Evolutionary conservation across 2,113 vertebrate genomes (phyloP), one percentile per base, ranked within the genome.

Genomic region (Podiceps cristatus): DNA sequence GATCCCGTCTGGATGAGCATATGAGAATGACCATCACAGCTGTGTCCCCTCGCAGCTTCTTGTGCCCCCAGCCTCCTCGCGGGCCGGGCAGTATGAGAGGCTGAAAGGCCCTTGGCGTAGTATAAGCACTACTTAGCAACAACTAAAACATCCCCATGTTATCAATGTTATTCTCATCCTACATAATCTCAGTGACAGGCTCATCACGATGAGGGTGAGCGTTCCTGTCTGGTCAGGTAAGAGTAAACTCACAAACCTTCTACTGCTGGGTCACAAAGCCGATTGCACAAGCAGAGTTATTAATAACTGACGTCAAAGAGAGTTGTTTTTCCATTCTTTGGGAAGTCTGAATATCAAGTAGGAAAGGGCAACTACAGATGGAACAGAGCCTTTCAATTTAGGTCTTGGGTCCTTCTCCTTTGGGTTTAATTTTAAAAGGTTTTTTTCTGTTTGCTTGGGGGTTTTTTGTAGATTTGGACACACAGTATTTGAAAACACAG

Each of bases 161-260:
- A 37, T 37, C 37, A 7, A 37, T 37, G 37, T 37, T 37, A 37
- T 37, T 37, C 37, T 37, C 37, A 37, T 37, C 37, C 37, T 37
- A 37, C 37, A 9, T 37, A 37, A 37, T 37, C 9, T 37, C 71
- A 58, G 44, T 0, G 3, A 52, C 9, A 19, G 42, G 35, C 56
- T 58, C 78, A 13, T n/a, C 37, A 10, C 0, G 4, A 62, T 1
- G 1, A 62, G 35, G 42, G 42, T 29, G 50, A 64, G 44, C 1
- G 0, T 10, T 59, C 52, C 45, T 53, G 7, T 19, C 78, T 66
- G 52, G 24, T 47, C 40, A 53, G 29, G 29, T 45, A 29, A 10
- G 40, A 78, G 22, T 28, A n/a, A 78, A 35, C 29, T 67, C 67
- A 13, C n/a, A 10, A 73, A 60, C 28, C 7, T 84, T 66, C 27